Evolutionary conservation across 2,888 invertebrate genomes (phyloP), one percentile per base, ranked within the genome.

Genomic region (Agrotis exclamationis): DNA sequence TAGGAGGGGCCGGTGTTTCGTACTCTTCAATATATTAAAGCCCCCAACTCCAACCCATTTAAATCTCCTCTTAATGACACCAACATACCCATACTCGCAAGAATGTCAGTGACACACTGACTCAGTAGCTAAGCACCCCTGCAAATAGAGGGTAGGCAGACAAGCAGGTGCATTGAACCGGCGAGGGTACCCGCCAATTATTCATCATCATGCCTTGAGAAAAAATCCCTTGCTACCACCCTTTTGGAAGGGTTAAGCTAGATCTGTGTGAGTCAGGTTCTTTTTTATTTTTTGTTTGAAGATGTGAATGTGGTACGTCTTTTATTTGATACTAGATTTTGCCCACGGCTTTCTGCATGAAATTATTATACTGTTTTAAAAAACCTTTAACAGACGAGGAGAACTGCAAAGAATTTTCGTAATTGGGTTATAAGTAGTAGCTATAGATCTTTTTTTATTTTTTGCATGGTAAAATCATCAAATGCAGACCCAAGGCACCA

Each of bases 61-160:
- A 44, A 60, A 20, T 1, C 50, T 54, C 3, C 58, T 54, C 71
- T 74, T 56, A 80, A 72, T 71, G 63, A 63, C 63, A 67, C 70
- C 70, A 11, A 64, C 79, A 70, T 67, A 76, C 66, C 56, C 60
- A 83, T 70, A 72, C 59, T 39, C 53, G 50, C 63, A 57, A 68
- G 75, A 82, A 87, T 88, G 88, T 90, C 87, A 87, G 81, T 91
- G 90, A 85, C 91, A 90, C 79, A 91, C 88, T 91, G 86, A 89
- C 88, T 87, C 85, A 91, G 85, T 87, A 86, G 76, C 74, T 74
- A 85, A 77, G 75, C 70, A 54, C 76, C 80, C 80, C 74, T 68
- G 81, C 85, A 84, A 84, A 84, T 77, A 83, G 76, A 78, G 87
- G 86, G 85, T 76, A 33, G 69, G 72, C 58, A 71, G 77, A 82